Percentiles rank a stretch among this genome's conserved stretches.
Evolutionary conservation across 2,888 invertebrate species (phyloP).

Genomic region (Liodrosophila aerea): DNA sequence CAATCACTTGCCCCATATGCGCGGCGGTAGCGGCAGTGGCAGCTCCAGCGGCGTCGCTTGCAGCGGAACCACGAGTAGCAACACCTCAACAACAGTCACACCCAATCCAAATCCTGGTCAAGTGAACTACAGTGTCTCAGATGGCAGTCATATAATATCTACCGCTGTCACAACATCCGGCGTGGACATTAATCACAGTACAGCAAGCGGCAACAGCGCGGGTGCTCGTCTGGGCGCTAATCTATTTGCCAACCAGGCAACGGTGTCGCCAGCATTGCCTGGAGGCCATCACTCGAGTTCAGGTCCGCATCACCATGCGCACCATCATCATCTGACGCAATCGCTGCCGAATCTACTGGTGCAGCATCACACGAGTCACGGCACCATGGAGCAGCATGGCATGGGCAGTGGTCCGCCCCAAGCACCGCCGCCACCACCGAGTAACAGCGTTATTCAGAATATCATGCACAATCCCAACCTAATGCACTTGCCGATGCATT

Average conservation of each 20-base stretch:
- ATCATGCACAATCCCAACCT: slow-evolving; percentile 81
- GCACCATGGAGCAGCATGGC: slow-evolving; percentile 57
- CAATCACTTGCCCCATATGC: slow-evolving; percentile 82
- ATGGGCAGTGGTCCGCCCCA: slow-evolving; percentile 36
- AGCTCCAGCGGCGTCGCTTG: slow-evolving; percentile 15
- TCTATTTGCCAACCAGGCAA: slow-evolving; percentile 53
- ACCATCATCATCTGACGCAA: slow-evolving; percentile 73
- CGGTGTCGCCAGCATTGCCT: slow-evolving; percentile 34
- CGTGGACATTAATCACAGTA: slow-evolving; percentile 35
- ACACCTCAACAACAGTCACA: slow-evolving; percentile 29
- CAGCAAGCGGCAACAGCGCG: slow-evolving; percentile 17
- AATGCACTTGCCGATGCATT: slow-evolving; percentile 76
- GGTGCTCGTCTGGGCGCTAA: slow-evolving; percentile 27
- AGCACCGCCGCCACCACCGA: slow-evolving; percentile 41
- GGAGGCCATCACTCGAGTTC: slow-evolving; percentile 17
- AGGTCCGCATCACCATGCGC: slow-evolving; percentile 35
- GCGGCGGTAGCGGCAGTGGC: slow-evolving; percentile 44
- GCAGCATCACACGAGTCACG: slow-evolving; percentile 65
- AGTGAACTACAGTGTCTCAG: slow-evolving; percentile 45
- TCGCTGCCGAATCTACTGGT: slow-evolving; percentile 72
- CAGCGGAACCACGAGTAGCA: slow-evolving; percentile 19
- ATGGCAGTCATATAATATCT: slow-evolving; percentile 28
- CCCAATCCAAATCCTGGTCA: slow-evolving; percentile 51
- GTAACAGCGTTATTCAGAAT: slow-evolving; percentile 75
- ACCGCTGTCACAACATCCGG: slow-evolving; percentile 14